Conservation (phyloP, 2,797 vertebrate species). For the Sciurus carolinensis region DNA sequence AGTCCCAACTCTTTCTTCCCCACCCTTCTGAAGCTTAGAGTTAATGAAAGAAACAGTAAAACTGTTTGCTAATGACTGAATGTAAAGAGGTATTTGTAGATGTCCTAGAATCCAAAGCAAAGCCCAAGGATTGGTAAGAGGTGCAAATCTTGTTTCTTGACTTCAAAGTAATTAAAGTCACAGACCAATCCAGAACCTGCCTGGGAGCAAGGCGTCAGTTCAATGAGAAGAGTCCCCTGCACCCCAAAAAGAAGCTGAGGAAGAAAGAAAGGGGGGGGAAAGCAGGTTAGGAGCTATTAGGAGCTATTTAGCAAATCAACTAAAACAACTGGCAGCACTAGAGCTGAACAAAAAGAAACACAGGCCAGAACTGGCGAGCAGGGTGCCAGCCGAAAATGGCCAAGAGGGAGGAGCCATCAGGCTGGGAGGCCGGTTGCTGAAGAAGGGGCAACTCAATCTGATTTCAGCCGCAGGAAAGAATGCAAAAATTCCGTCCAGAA, state of each 20-base stretch:
- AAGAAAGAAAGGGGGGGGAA: neutral
- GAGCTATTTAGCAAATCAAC: neutral
- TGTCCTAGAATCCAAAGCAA: neutral
- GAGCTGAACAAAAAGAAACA: neutral
- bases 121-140: neutral
- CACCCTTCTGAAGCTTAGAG: neutral
- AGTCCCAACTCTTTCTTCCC: neutral
- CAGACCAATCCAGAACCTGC: neutral
- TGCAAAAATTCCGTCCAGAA: neutral
- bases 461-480: constrained; percentile 28
- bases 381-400: neutral
- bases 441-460: neutral
- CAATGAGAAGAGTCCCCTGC: neutral
- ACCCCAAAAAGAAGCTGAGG: neutral
- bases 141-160: neutral
- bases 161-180: neutral
- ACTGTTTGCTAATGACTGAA: neutral
- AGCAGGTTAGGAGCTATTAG: neutral
- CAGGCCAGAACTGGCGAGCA: neutral
- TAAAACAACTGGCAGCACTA: neutral
- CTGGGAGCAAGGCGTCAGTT: neutral
- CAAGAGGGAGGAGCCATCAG: too few relatives aligned
- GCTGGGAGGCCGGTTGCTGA: neutral
- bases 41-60: neutral
- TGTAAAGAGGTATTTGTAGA: neutral